Evolutionary conservation across 2,888 invertebrate species (phyloP).

Genomic region (Lomographa bimaculata): DNA sequence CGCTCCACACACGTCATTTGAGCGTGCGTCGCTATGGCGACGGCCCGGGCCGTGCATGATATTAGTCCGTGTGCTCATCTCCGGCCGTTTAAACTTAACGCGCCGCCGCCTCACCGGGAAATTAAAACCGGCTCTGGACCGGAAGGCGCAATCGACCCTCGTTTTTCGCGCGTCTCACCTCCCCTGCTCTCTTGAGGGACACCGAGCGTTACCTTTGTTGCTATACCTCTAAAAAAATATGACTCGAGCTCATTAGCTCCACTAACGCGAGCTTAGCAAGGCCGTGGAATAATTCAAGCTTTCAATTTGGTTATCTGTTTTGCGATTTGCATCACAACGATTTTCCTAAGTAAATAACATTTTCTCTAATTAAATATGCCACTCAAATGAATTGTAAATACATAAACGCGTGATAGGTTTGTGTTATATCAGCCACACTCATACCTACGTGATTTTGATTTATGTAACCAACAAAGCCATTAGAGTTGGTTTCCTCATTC

Average conservation of each 20-base stretch:
- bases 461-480: conserved; percentile 30
- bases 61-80: conserved; percentile 82
- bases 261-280: conserved; percentile 5
- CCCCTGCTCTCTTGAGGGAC: conserved; percentile 26
- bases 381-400: too few relatives aligned
- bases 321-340: neutral
- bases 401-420: too few relatives aligned
- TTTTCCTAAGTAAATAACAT: too few relatives aligned
- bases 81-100: conserved; percentile 80
- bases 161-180: conserved; percentile 38
- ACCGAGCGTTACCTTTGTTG: conserved; percentile 22
- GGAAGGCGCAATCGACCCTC: conserved; percentile 70
- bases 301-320: conserved; percentile 1
- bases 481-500: conserved; percentile 31
- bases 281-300: conserved; percentile 7
- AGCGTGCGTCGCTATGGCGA: conserved; percentile 87
- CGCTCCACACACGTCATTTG: conserved; percentile 86
- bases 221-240: conserved; percentile 20
- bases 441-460: conserved; percentile 19
- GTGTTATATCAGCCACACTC: neutral
- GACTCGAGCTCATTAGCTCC: conserved; percentile 19
- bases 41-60: conserved; percentile 85
- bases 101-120: conserved; percentile 70
- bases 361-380: too few relatives aligned
- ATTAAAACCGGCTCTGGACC: conserved; percentile 79